These are phyloP conservation scores for Eurosta solidaginis DNA, from an alignment of 1,140 invertebrate species.

Conservation along the genomic window DNA sequence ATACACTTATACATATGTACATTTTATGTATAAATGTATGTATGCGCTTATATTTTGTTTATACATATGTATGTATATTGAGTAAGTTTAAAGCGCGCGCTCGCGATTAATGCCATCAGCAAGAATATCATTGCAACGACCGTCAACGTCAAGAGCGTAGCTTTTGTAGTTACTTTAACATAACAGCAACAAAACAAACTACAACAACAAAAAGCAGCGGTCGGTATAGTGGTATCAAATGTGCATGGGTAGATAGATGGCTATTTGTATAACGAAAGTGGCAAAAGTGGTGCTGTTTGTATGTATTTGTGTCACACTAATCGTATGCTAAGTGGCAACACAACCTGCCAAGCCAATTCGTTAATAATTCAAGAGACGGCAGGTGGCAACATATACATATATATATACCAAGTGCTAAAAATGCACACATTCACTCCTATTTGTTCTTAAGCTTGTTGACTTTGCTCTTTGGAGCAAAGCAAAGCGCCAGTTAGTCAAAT, in stretches of 20 bases:
- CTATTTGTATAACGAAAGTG: not conserved
- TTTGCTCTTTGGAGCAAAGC: no score
- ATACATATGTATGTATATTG: not conserved
- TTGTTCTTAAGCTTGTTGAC: no score
- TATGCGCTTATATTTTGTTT: not conserved
- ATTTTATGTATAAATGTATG: not conserved
- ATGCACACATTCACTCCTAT: no score
- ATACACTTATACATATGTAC: no score
- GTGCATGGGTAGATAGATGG: not conserved
- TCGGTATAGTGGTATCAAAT: not conserved
- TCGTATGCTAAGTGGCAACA: conserved; percentile 24
- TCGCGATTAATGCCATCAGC: not conserved
- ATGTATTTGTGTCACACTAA: conserved; percentile 14
- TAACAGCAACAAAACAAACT: not conserved
- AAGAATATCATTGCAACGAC: not conserved
- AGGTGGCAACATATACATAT: not conserved
- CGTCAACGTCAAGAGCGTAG: not conserved
- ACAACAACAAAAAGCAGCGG: not conserved
- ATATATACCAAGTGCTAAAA: no score
- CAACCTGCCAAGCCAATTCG: conserved; percentile 24
- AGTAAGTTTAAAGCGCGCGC: not conserved
- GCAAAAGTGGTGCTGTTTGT: no score
- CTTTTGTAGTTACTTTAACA: not conserved
- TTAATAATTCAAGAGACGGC: conserved; percentile 18
- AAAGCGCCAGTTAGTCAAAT: no score